Conservation (phyloP, 2,888 invertebrate species). For the Phyto melanocephala region DNA sequence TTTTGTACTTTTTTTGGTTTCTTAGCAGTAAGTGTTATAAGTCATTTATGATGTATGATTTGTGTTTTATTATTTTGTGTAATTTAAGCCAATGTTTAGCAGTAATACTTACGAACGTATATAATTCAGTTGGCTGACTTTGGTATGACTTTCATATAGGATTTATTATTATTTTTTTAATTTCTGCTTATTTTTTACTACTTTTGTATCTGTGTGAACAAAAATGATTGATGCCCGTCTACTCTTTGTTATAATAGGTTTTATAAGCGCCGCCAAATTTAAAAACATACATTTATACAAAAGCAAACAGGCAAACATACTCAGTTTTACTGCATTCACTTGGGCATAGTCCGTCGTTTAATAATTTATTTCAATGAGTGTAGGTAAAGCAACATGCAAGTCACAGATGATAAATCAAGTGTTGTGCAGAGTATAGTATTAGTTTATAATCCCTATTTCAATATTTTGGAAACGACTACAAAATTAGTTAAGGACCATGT, state of each 20-base stretch:
- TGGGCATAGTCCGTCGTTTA: not conserved
- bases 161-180: not conserved
- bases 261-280: constrained; percentile 38
- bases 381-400: not conserved
- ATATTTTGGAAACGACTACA: too few relatives aligned
- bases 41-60: constrained; percentile 45
- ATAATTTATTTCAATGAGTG: constrained; percentile 26
- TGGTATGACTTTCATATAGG: not conserved
- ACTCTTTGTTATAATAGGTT: constrained; percentile 34
- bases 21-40: constrained; percentile 17
- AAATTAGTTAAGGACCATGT: too few relatives aligned
- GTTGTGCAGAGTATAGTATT: too few relatives aligned
- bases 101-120: not conserved
- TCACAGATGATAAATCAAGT: not conserved
- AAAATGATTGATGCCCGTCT: constrained; percentile 61
- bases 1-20: not conserved
- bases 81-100: constrained; percentile 37
- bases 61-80: constrained; percentile 41
- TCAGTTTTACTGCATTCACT: not conserved
- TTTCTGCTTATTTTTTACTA: not conserved
- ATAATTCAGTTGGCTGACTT: constrained; percentile 6
- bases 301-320: not conserved
- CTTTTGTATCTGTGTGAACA: not conserved
- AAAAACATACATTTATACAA: not conserved
- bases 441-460: too few relatives aligned